A percentile compares a stretch with the other conserved stretches of the same genome.
Conservation (phyloP, 2,797 vertebrate genomes). For the Molossus alvarezi region DNA sequence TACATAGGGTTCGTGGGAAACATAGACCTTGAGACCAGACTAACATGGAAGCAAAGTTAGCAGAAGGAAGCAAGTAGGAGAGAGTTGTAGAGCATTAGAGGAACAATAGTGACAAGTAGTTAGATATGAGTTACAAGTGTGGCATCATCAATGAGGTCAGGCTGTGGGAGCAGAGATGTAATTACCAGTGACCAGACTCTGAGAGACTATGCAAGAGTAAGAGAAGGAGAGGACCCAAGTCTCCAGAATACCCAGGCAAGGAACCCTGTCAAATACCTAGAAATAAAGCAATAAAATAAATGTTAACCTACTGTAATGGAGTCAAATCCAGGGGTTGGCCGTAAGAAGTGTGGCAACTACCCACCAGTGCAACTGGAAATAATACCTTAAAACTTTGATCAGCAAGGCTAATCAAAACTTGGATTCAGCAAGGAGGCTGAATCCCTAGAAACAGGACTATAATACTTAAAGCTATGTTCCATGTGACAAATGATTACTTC, state of each 20-base stretch:
- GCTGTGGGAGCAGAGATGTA: neutral
- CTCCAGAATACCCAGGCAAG: neutral
- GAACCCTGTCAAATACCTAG: neutral
- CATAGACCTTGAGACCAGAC: neutral
- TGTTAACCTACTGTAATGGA: neutral
- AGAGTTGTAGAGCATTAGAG: neutral
- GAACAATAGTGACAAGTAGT: neutral
- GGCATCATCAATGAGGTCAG: neutral
- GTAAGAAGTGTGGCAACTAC: neutral
- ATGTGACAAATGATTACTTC: neutral
- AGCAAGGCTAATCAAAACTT: neutral
- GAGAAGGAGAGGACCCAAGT: neutral
- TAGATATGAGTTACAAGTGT: neutral
- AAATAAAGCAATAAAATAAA: slow-evolving; percentile 53
- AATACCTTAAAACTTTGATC: neutral
- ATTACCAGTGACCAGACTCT: neutral
- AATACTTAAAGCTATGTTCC: neutral
- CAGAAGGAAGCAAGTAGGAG: neutral
- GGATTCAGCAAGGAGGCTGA: neutral
- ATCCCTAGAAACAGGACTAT: neutral
- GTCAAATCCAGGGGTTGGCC: neutral
- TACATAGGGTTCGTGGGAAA: neutral
- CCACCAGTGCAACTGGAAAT: neutral
- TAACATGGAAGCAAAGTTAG: slow-evolving; percentile 12
- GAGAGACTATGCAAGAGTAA: neutral